These are phyloP conservation scores for Connochaetes taurinus DNA, from an alignment of 2,113 vertebrate species.

Conservation along the genomic window DNA sequence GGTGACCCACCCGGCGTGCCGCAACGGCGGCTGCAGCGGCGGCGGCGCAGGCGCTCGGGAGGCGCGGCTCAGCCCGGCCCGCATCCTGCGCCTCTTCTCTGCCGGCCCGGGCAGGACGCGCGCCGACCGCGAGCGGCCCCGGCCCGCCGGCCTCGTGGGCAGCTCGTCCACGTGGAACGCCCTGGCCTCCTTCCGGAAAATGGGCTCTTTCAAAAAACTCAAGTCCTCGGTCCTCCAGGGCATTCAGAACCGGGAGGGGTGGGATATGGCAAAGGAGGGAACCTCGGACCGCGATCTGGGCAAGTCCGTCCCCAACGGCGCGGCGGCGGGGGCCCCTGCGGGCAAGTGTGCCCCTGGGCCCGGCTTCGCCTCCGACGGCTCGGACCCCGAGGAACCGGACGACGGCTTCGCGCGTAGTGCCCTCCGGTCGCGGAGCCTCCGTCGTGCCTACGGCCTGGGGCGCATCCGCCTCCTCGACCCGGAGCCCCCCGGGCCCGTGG, in stretches of 20 bases:
- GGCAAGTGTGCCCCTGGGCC: slow-evolving; percentile 68
- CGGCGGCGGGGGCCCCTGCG: slow-evolving; percentile 32
- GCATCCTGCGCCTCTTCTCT: slow-evolving; percentile 88
- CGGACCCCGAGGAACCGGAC: slow-evolving; percentile 69
- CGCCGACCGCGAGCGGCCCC: slow-evolving; percentile 75
- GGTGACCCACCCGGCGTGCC: slow-evolving; percentile 75
- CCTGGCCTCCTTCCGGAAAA: slow-evolving; percentile 88
- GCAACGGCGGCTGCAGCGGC: slow-evolving; percentile 67
- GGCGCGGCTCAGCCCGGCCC: slow-evolving; percentile 83
- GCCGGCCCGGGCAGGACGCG: slow-evolving; percentile 80
- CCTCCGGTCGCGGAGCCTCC: slow-evolving; percentile 90
- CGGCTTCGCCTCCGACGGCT: slow-evolving; percentile 80
- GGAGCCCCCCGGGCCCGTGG: not conserved
- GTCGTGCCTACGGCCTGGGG: slow-evolving; percentile 90
- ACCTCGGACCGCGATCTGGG: not conserved
- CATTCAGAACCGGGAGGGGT: slow-evolving; percentile 85
- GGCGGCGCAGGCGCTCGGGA: slow-evolving; percentile 77
- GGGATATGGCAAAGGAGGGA: slow-evolving; percentile 69
- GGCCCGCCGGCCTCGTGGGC: slow-evolving; percentile 77
- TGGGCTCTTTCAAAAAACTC: slow-evolving; percentile 93
- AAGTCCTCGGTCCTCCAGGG: slow-evolving; percentile 93
- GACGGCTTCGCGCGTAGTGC: slow-evolving; percentile 86
- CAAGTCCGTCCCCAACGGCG: slow-evolving; percentile 75
- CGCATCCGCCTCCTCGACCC: slow-evolving; percentile 87
- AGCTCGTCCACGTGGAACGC: slow-evolving; percentile 85